phyloP scores from a whole-genome alignment of 2,113 vertebrate genomes.

The Athene noctua region DNA sequence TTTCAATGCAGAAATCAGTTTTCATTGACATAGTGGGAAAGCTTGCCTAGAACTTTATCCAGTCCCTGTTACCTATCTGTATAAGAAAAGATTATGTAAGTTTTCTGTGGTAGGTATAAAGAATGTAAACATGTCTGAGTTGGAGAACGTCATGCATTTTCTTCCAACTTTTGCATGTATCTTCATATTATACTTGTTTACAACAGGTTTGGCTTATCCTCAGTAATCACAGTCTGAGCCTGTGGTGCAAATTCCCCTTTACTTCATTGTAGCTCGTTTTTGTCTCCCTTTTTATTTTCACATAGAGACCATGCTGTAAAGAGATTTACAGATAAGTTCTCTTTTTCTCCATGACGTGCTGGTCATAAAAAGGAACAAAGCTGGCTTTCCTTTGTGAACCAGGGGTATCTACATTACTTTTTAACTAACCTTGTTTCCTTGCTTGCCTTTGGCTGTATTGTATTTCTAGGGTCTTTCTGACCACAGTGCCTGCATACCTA shows the following conservation, averaged over 20 bases:
- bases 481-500: not conserved
- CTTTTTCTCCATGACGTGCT: not conserved
- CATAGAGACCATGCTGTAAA: not conserved
- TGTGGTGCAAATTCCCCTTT: not conserved
- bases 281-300: conserved; percentile 2
- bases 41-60: conserved; percentile 11
- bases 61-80: conserved; percentile 36
- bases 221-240: not conserved
- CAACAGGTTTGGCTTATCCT: not conserved
- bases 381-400: not conserved
- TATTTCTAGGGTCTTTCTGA: not conserved
- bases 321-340: conserved; percentile 13
- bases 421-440: not conserved
- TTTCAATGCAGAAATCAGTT: conserved; percentile 8
- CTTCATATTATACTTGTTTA: conserved; percentile 22
- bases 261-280: not conserved
- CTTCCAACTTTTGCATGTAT: not conserved
- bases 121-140: conserved; percentile 52
- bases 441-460: not conserved
- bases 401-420: not conserved
- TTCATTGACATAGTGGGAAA: conserved; percentile 16
- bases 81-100: conserved; percentile 5
- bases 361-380: not conserved
- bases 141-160: conserved; percentile 12
- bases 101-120: conserved; percentile 42